Percentiles rank a stretch among this genome's conserved stretches.
phyloP scores from a whole-genome alignment of 2,797 vertebrate species.

The Gastrophryne carolinensis region DNA sequence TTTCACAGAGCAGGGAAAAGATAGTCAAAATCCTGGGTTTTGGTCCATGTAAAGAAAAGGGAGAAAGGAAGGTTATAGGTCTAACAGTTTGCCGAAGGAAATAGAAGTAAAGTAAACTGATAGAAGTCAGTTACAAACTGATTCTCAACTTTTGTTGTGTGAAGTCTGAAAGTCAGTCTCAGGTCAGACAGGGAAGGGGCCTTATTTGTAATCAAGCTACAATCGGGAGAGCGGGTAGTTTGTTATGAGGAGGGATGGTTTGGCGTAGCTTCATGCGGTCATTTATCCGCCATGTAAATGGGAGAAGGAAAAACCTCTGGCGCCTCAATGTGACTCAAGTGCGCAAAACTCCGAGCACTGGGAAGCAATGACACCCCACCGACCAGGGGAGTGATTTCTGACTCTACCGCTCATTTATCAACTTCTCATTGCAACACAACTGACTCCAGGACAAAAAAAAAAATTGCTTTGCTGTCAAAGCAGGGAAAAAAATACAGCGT shows the following conservation, averaged over 20 bases:
- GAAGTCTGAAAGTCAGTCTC: background rate
- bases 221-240: background rate
- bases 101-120: no score
- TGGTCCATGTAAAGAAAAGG: no score
- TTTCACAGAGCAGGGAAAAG: no score
- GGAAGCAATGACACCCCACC: background rate
- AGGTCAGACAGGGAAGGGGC: background rate
- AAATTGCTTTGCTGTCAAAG: slow-evolving; percentile 2
- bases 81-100: no score
- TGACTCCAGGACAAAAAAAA: background rate
- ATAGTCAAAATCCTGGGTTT: no score
- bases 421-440: background rate
- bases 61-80: no score
- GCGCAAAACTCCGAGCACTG: background rate
- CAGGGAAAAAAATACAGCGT: no score
- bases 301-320: no score
- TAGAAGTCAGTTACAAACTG: no score
- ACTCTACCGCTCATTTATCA: slow-evolving; percentile 34
- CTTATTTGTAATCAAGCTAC: background rate
- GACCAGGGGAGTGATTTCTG: slow-evolving; percentile 7
- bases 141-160: no score
- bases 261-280: background rate
- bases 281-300: background rate
- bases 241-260: background rate
- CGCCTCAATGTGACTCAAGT: slow-evolving; percentile 34